Conservation (phyloP, 2,113 vertebrate genomes). For the Chaetura pelagica region DNA sequence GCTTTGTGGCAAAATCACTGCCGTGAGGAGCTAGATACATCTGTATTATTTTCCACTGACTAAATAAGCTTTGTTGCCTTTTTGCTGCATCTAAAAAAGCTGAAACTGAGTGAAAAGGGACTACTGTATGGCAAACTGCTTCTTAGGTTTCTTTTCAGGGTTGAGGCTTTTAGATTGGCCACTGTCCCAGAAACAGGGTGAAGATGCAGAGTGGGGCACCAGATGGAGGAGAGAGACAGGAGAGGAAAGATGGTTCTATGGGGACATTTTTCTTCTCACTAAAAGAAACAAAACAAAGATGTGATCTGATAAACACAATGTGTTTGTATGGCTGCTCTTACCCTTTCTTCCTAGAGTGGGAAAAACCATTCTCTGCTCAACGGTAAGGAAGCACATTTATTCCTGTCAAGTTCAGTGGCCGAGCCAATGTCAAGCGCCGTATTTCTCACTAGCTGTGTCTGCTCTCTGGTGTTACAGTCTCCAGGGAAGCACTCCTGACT, state of each 20-base stretch:
- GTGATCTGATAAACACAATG: not conserved
- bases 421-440: accelerated
- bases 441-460: not conserved
- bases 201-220: not conserved
- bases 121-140: not conserved
- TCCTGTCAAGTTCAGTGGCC: not conserved
- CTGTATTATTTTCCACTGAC: not conserved
- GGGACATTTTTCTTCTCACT: not conserved
- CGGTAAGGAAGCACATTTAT: not conserved
- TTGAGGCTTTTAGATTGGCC: not conserved
- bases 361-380: not conserved
- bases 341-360: not conserved
- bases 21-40: not conserved
- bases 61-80: not conserved
- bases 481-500: not conserved
- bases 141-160: not conserved
- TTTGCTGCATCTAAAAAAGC: not conserved
- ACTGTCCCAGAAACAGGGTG: not conserved
- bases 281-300: not conserved
- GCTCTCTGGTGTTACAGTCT: not conserved
- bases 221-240: not conserved
- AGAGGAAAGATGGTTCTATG: not conserved
- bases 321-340: not conserved
- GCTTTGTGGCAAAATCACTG: not conserved
- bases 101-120: not conserved